Conservation (phyloP, 1,140 invertebrate species). For the Archivesica marissinica region DNA sequence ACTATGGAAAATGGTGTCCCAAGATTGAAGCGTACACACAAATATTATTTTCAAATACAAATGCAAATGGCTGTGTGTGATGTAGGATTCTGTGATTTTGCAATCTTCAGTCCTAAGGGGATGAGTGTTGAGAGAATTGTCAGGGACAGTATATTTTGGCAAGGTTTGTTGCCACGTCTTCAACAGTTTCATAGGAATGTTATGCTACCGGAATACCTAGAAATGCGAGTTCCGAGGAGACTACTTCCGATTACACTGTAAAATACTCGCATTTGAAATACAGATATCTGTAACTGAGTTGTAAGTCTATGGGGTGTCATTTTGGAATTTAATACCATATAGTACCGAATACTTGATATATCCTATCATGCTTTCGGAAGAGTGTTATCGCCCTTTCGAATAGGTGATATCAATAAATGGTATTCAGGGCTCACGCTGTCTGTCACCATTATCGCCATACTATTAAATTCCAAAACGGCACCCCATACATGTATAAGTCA, state of each 20-base stretch:
- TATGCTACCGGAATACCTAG: constrained; percentile 23
- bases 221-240: background rate
- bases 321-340: no score
- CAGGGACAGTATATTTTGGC: background rate
- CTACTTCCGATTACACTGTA: background rate
- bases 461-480: no score
- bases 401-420: no score
- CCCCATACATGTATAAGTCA: no score
- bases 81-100: constrained; percentile 54
- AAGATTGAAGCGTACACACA: constrained; percentile 4
- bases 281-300: no score
- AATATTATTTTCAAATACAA: constrained; percentile 61
- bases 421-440: no score
- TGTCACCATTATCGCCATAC: no score
- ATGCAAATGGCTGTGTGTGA: constrained; percentile 43
- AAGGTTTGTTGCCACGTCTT: background rate
- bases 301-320: no score
- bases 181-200: background rate
- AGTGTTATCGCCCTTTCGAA: no score
- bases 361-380: no score
- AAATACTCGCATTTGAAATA: no score
- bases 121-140: constrained; percentile 20
- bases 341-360: no score
- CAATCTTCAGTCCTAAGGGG: constrained; percentile 41
- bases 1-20: background rate